Conservation (phyloP, 2,113 vertebrate genomes). For the Dipodomys stephensi region DNA sequence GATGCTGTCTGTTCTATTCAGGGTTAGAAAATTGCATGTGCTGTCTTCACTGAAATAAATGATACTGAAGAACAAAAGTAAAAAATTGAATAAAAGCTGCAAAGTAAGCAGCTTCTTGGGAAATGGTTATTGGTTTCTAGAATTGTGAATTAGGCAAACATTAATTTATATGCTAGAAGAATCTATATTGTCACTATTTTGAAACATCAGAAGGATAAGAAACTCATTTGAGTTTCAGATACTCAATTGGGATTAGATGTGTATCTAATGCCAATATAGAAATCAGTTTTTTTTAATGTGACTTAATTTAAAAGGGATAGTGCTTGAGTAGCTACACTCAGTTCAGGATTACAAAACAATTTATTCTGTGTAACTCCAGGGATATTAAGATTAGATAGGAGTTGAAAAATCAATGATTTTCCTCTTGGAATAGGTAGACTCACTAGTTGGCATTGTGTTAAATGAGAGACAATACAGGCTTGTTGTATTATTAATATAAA, state of each 20-base stretch:
- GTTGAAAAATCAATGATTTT: conserved; percentile 59
- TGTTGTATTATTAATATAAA: conserved; percentile 85
- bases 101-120: neutral
- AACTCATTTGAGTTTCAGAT: conserved; percentile 39
- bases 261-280: neutral
- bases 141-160: conserved; percentile 55
- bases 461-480: conserved; percentile 74
- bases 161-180: conserved; percentile 28
- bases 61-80: neutral
- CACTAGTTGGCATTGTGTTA: conserved; percentile 76
- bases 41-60: conserved; percentile 28
- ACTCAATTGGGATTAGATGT: neutral
- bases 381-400: conserved; percentile 73
- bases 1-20: neutral
- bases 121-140: neutral
- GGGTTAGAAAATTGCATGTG: neutral
- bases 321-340: conserved; percentile 26
- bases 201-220: conserved; percentile 40
- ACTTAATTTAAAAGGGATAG: conserved; percentile 45
- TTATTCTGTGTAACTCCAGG: conserved; percentile 36
- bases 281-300: conserved; percentile 30
- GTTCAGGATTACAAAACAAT: conserved; percentile 26
- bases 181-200: conserved; percentile 41
- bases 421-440: conserved; percentile 71
- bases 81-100: conserved; percentile 30